Evolutionary conservation across 2,888 invertebrate genomes (phyloP), one percentile per base, ranked within the genome.

Genomic region (Trissonchulus latispiculum): DNA sequence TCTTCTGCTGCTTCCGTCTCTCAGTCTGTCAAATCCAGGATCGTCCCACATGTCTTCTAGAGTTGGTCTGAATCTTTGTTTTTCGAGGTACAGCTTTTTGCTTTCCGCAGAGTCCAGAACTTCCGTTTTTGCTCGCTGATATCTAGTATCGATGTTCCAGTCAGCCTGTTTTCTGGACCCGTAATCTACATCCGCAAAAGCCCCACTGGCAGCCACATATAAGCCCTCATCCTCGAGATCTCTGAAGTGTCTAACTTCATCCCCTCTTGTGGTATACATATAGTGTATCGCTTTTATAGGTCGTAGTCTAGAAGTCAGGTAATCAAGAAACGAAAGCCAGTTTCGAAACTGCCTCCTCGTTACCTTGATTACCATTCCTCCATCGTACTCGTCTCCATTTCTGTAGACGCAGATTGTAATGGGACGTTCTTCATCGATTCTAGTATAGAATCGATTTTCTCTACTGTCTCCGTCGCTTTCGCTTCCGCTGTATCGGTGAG

Each of bases 281-380:
- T 28, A n/a, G 29, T 70, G 71, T 36, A 70, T 35, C 8, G 71
- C 37, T 68, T 68, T 68, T 28, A 70, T 29, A 2, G 29, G 48
- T 72, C 72, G 0, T 23, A 79, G 36, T 23, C 75, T 67, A 1
- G 71, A 75, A 1, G 78, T 79, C 29, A 79, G 72, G 0, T 75
- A 76, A 62, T 79, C 79, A 8, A 79, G 75, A 48, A 79, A 79
- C 18, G 77, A 76, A 35, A 79, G 77, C 79, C 79, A 79, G 62
- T 79, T 78, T 71, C 77, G 77, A 75, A 78, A 78, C 61, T 79
- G 76, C 33, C 77, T 73, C 64, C 79, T 72, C 3, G 79, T 79
- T 29, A 79, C 78, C 36, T 74, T 75, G n/a, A 79, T 72, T 15
- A 77, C 74, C 23, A 76, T 75, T 1, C 79, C 79, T 35, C 74